These are phyloP conservation scores for Chrysocyon brachyurus DNA, from an alignment of 2,797 vertebrate genomes.

Conservation along the genomic window DNA sequence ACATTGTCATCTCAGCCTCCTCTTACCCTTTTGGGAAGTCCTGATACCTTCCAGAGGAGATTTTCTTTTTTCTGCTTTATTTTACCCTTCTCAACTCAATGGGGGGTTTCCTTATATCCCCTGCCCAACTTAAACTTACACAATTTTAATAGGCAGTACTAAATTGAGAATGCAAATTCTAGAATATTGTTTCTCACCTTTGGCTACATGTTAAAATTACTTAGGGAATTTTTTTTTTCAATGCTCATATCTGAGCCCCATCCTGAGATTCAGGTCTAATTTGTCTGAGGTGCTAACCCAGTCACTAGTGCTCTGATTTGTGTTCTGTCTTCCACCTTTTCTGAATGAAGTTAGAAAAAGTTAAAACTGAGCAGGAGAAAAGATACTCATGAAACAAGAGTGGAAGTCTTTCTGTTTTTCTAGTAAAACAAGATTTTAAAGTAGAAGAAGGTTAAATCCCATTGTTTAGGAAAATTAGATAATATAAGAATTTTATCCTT, in stretches of 20 bases:
- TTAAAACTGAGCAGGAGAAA: background rate
- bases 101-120: slow-evolving; percentile 74
- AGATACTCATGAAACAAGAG: background rate
- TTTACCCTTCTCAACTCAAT: slow-evolving; percentile 60
- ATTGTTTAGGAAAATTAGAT: background rate
- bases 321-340: background rate
- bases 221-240: background rate
- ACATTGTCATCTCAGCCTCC: slow-evolving; percentile 77
- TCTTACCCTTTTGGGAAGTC: slow-evolving; percentile 85
- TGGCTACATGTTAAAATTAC: background rate
- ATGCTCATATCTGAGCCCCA: background rate
- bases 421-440: background rate
- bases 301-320: background rate
- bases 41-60: slow-evolving; percentile 75
- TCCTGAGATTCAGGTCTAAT: background rate
- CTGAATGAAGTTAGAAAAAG: background rate
- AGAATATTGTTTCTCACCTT: background rate
- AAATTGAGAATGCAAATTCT: background rate
- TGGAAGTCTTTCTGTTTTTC: background rate
- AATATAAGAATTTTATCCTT: background rate
- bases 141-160: background rate
- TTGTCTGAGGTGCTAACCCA: background rate
- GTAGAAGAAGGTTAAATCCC: background rate
- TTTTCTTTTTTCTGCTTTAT: slow-evolving; percentile 72
- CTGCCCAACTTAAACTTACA: background rate